Base-by-base conservation (phyloP, 1,140 invertebrate genomes). In the Psilanteris sp. region DNA sequence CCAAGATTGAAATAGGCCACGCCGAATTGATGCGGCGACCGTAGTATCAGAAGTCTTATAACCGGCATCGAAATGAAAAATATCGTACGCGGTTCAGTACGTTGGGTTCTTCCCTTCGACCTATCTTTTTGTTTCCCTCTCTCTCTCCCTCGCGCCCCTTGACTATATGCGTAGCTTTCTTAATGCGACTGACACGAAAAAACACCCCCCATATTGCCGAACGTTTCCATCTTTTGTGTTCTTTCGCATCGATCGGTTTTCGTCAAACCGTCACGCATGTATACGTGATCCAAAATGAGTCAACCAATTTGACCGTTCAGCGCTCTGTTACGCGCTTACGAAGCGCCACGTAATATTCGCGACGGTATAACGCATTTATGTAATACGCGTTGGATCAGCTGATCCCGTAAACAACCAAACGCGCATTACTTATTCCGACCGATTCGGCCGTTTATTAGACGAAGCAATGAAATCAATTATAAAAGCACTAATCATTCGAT, bases 111-210 rank as follows among this genome's bases (percentile, higher is more conserved):
- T 32, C 24, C 62, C 50, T 26, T 26, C 20, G 2, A 4, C 27
- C 41, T 9, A 5, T 37, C 20, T 41, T 9, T 44, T 10, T 22
- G 10, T 48, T 18, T 29, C 15, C 13, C 13, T 59, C 14, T 62
- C 31, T 37, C 16, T 32, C 10, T 14, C 36, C 4, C 16, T 22
- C 7, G 15, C n/a, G n/a, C n/a, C n/a, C 26, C 24, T 14, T 39
- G 9, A 37, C 52, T n/a, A n/a, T 44, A 43, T 57, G 52, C 48
- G 54, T 57, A 54, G 54, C 68, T 73, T 73, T 68, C 71, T 78
- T 68, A 78, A 68, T 59, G 62, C 59, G 62, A 68, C 62, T 78
- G 59, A 54, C 48, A 48, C 55, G 67, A 66, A 77, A 52, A 77
- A 67, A 67, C 31, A 57, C 50, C 50, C 62, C 55, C 66, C 50